These are phyloP conservation scores for Turnix velox DNA, from an alignment of 2,113 vertebrate species.

Conservation along the genomic window DNA sequence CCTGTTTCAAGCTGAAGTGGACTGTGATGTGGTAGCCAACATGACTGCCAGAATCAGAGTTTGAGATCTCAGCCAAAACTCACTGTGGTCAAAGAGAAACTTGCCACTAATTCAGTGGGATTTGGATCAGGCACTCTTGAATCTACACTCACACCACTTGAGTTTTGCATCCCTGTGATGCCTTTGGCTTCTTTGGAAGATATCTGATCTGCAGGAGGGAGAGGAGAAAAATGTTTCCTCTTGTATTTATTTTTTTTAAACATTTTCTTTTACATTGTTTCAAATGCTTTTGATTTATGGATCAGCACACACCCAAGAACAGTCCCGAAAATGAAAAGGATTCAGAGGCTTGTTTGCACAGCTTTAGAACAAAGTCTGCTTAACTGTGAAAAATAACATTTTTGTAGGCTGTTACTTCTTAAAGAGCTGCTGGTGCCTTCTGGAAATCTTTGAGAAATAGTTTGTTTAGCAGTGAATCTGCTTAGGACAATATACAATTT, in stretches of 20 bases:
- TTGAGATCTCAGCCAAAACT: neutral
- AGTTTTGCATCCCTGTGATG: neutral
- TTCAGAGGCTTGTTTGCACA: slow-evolving; percentile 56
- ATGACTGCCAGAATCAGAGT: neutral
- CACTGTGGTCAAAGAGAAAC: neutral
- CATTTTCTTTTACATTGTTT: slow-evolving; percentile 41
- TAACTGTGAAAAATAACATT: slow-evolving; percentile 63
- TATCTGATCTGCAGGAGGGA: neutral
- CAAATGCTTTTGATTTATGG: slow-evolving; percentile 39
- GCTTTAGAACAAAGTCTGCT: slow-evolving; percentile 57
- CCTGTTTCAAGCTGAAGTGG: neutral
- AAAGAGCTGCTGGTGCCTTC: slow-evolving; percentile 32
- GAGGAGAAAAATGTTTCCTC: neutral
- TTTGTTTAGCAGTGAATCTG: slow-evolving; percentile 41
- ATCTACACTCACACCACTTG: neutral
- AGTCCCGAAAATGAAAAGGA: neutral
- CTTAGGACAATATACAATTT: slow-evolving; percentile 35
- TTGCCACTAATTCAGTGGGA: neutral
- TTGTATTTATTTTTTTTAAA: slow-evolving; percentile 11
- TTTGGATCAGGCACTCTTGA: neutral
- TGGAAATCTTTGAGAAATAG: slow-evolving; percentile 28
- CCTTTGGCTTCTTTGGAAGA: neutral
- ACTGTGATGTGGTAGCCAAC: neutral
- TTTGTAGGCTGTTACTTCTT: slow-evolving; percentile 54
- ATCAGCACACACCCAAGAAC: slow-evolving; percentile 32